These are phyloP conservation scores for Drosophila bocki DNA, from an alignment of 1,140 invertebrate species.

Conservation along the genomic window DNA sequence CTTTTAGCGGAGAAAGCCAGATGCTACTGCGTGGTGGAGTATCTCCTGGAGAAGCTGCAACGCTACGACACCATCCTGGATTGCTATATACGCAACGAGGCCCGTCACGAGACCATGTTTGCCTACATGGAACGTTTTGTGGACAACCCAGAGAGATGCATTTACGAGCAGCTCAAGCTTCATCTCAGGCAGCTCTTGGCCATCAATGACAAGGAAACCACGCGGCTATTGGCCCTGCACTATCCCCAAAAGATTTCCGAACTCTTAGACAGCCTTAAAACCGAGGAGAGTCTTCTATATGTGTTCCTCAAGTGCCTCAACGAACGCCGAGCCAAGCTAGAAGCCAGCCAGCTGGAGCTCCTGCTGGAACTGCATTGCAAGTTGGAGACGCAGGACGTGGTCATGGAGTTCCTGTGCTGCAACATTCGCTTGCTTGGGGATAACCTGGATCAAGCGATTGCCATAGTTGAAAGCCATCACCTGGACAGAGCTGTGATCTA, in stretches of 20 bases:
- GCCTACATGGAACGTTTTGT: conserved; percentile 91
- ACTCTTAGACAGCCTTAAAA: conserved; percentile 83
- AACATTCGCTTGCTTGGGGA: conserved; percentile 26
- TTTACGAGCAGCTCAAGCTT: conserved; percentile 85
- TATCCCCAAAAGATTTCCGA: conserved; percentile 79
- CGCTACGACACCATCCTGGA: conserved; percentile 85
- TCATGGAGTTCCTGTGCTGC: conserved; percentile 72
- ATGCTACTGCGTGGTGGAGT: conserved; percentile 86
- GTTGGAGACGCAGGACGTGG: conserved; percentile 85
- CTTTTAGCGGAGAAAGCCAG: conserved; percentile 82
- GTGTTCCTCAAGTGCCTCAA: conserved; percentile 88
- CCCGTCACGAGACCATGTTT: conserved; percentile 90
- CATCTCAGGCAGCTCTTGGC: conserved; percentile 83
- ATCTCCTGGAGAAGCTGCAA: conserved; percentile 85
- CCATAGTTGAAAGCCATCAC: conserved; percentile 84
- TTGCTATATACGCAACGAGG: conserved; percentile 86
- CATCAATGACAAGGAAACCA: conserved; percentile 85
- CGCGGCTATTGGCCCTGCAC: conserved; percentile 86
- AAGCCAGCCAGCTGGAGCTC: conserved; percentile 86
- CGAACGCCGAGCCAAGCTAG: conserved; percentile 86
- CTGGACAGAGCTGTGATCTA: conserved; percentile 84
- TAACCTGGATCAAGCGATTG: conserved; percentile 84
- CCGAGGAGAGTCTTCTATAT: conserved; percentile 86
- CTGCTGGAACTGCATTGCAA: conserved; percentile 90
- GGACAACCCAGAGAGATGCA: conserved; percentile 85